These are phyloP conservation scores for Pachyseris speciosa DNA, from an alignment of 64 coral and sea anemone genomes.

Conservation along the genomic window DNA sequence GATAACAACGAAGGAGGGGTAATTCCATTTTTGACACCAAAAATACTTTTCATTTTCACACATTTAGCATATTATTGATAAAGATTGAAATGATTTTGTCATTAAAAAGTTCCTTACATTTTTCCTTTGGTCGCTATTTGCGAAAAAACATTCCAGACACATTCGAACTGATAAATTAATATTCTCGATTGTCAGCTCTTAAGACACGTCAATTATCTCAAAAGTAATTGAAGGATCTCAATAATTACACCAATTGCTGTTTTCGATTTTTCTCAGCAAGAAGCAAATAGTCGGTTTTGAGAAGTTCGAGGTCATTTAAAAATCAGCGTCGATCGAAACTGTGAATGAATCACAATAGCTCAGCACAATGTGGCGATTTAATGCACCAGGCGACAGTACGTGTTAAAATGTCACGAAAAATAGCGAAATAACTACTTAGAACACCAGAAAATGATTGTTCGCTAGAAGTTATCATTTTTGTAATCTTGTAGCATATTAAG, in stretches of 20 bases:
- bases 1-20: no score
- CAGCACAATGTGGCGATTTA: not conserved
- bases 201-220: conserved; percentile 4
- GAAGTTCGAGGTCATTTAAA: not conserved
- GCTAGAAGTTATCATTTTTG: not conserved
- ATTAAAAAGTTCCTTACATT: no score
- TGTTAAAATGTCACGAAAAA: not conserved
- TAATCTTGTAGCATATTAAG: not conserved
- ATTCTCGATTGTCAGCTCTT: not conserved
- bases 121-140: no score
- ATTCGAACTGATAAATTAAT: no score
- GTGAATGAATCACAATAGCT: not conserved
- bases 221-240: not conserved
- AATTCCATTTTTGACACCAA: no score
- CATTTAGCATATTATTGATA: no score
- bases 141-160: no score
- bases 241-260: not conserved
- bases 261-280: conserved; percentile 16
- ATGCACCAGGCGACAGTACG: not conserved
- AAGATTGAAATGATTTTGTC: no score
- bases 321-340: not conserved
- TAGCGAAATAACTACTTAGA: not conserved
- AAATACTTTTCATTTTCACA: no score
- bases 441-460: not conserved
- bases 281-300: not conserved